Evolutionary conservation across 2,113 vertebrate genomes (phyloP).

Genomic region (Tragelaphus buxtoni): DNA sequence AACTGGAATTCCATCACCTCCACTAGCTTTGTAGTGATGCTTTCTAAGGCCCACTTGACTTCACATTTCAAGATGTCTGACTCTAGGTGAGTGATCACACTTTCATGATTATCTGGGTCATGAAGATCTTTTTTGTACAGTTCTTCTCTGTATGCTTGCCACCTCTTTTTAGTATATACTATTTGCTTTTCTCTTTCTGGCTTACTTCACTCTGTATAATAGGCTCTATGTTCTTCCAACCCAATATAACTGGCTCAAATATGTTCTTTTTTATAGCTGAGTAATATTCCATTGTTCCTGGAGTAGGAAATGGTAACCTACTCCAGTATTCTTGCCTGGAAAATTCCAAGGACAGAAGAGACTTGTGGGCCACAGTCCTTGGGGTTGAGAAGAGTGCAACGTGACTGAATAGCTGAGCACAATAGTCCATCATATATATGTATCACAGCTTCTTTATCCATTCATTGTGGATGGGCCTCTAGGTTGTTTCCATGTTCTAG

Average conservation of each 20-base stretch:
- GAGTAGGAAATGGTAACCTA: background rate
- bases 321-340: background rate
- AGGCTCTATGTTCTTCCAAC: background rate
- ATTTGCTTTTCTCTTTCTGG: background rate
- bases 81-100: too few relatives aligned
- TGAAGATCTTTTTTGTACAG: too few relatives aligned
- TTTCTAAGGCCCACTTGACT: too few relatives aligned
- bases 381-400: fast-evolving
- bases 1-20: too few relatives aligned
- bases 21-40: too few relatives aligned
- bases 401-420: background rate
- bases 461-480: background rate
- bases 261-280: background rate
- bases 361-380: background rate
- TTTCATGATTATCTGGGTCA: too few relatives aligned
- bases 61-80: too few relatives aligned
- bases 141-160: too few relatives aligned
- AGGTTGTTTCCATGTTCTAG: background rate
- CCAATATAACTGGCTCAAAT: background rate
- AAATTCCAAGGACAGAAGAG: background rate
- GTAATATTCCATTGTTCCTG: background rate
- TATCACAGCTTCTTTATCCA: background rate
- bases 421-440: background rate
- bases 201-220: background rate
- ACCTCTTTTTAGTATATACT: too few relatives aligned